A percentile compares a stretch with the other conserved stretches of the same genome.
These are phyloP conservation scores for Phalacrocorax aristotelis DNA, from an alignment of 2,113 vertebrate genomes.

Conservation along the genomic window DNA sequence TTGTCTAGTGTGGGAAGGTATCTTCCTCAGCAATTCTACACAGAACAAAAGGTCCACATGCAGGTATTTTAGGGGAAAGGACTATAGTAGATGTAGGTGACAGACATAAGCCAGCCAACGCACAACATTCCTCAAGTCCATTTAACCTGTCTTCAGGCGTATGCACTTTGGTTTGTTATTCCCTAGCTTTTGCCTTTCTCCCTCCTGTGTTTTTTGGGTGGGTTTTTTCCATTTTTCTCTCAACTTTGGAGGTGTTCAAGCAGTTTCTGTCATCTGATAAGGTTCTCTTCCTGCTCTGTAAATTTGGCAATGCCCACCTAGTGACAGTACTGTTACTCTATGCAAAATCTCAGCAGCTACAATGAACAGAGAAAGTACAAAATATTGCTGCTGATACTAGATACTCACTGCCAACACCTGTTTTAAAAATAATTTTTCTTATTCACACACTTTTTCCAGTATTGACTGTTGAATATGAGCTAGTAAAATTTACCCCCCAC, in stretches of 20 bases:
- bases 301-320: not conserved
- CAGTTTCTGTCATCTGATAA: not conserved
- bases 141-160: not conserved
- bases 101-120: not conserved
- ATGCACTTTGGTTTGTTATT: not conserved
- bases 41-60: not conserved
- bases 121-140: not conserved
- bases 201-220: not conserved
- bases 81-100: not conserved
- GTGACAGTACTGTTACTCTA: not conserved
- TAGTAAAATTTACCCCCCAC: not conserved
- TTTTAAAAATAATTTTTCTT: not conserved
- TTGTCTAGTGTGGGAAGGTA: not conserved
- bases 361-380: not conserved
- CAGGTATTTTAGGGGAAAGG: not conserved
- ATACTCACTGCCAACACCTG: not conserved
- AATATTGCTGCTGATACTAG: not conserved
- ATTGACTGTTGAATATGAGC: not conserved
- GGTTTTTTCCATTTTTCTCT: not conserved
- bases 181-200: not conserved
- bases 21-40: not conserved
- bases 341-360: not conserved
- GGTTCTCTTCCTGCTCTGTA: not conserved
- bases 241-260: not conserved
- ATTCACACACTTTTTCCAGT: not conserved